Base-by-base conservation (phyloP, 2,888 invertebrate genomes). In the Metalampra italica region DNA sequence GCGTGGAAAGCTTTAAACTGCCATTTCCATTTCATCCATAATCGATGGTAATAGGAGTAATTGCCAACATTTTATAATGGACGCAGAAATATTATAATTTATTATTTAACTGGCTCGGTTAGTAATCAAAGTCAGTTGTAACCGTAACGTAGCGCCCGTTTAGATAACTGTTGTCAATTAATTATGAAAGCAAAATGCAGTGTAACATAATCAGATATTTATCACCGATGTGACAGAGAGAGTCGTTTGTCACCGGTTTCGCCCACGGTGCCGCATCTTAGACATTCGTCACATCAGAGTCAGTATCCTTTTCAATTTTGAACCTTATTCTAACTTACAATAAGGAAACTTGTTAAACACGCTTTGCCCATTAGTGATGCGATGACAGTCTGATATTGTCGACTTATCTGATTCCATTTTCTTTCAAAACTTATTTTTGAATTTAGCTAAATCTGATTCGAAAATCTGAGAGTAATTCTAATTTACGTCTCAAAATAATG, bases 171-270 rank as follows among this genome's bases (percentile, higher is more conserved):
- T 69, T 78, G 78, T 81, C 81, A 80, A 84, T 86, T 88, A 88
- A 86, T 87, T 82, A 84, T 83, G 71, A 81, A 77, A 62, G 80
- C 80, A 78, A 86, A 86, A 85, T 80, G 78, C 75, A 78, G 76
- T 80, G 86, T 83, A 87, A 85, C 80, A 82, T 78, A 85, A 87
- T 88, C 86, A 86, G 88, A 84, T 86, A 88, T 88, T 88, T 87
- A 89, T 89, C 86, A 86, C 77, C 67, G 72, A 70, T 79, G 82
- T 76, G 85, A 83, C 85, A 82, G 78, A 73, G 71, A 70, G 71
- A 73, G 80, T 81, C 86, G 78, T 88, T 88, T 89, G 84, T 87
- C 88, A 85, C 78, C 66, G 68, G 79, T 79, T 80, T 82, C 87
- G 82, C 87, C 88, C 84, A 87, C 87, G 78, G 69, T 62, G 70